Percentiles rank a stretch among this genome's conserved stretches.
Evolutionary conservation across 2,888 invertebrate species (phyloP).

Genomic region (Theodoxus fluviatilis): DNA sequence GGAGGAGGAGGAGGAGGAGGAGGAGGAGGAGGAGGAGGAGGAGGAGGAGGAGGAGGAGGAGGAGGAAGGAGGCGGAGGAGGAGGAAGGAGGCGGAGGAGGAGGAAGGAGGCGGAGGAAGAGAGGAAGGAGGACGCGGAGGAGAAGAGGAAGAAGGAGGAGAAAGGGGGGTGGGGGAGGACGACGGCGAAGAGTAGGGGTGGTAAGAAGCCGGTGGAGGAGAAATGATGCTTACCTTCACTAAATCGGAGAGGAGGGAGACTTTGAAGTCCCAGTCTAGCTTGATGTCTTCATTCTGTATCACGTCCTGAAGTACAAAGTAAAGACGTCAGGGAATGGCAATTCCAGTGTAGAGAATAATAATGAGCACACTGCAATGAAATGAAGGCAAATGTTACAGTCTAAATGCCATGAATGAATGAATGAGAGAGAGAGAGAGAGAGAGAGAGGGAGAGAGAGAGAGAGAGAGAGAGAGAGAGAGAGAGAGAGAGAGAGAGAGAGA

Average conservation of each 20-base stretch:
- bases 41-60: neutral
- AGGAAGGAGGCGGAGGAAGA: neutral
- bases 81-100: neutral
- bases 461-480: no score
- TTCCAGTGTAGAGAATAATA: no score
- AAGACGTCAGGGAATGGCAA: no score
- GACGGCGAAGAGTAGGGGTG: neutral
- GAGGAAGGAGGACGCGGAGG: neutral
- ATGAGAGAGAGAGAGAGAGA: no score
- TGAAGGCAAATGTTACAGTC: no score
- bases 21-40: neutral
- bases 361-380: no score
- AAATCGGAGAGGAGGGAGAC: conserved; percentile 66
- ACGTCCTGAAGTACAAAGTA: conserved; percentile 55
- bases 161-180: neutral
- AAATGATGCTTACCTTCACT: conserved; percentile 73
- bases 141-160: neutral
- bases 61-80: neutral
- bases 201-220: neutral
- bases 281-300: conserved; percentile 59
- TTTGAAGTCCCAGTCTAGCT: conserved; percentile 90
- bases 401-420: no score
- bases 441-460: no score
- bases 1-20: neutral
- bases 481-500: no score